phyloP scores from a whole-genome alignment of 1,140 invertebrate species.

The Drosophila mayri region DNA sequence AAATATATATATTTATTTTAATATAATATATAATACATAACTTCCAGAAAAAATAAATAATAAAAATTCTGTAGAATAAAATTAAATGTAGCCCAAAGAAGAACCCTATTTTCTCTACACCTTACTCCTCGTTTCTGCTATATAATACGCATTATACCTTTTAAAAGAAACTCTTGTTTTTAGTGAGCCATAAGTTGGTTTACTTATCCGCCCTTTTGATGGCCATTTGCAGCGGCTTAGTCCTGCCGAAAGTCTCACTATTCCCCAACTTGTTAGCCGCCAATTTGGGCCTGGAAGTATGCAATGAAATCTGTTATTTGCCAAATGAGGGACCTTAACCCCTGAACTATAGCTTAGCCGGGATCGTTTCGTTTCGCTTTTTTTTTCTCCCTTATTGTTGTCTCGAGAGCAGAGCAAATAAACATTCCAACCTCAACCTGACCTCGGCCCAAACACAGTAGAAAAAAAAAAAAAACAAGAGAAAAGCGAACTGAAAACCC shows the following conservation, averaged over 20 bases:
- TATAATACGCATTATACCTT: too few relatives aligned
- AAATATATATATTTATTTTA: too few relatives aligned
- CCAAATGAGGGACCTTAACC: constrained; percentile 40
- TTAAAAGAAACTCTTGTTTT: neutral
- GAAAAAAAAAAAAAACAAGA: neutral
- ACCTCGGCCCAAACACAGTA: neutral
- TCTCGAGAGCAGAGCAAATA: constrained; percentile 22
- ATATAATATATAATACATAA: too few relatives aligned
- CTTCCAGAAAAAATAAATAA: neutral
- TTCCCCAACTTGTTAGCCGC: constrained; percentile 28
- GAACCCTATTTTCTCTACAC: too few relatives aligned
- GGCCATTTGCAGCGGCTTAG: constrained; percentile 19
- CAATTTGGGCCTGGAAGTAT: constrained; percentile 43
- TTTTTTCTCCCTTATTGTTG: neutral
- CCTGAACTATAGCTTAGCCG: constrained; percentile 32
- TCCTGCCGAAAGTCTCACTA: constrained; percentile 5
- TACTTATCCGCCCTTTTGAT: constrained; percentile 20
- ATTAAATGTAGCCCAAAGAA: neutral
- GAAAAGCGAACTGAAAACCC: neutral
- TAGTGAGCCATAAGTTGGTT: constrained; percentile 11
- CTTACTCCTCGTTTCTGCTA: neutral
- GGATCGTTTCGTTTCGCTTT: neutral
- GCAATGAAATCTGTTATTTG: constrained; percentile 50
- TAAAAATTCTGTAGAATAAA: neutral
- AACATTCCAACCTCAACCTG: constrained; percentile 27